Base-by-base conservation (phyloP, 37 sponge, comb jelly and placozoan genomes). In the Beroe ovata region DNA sequence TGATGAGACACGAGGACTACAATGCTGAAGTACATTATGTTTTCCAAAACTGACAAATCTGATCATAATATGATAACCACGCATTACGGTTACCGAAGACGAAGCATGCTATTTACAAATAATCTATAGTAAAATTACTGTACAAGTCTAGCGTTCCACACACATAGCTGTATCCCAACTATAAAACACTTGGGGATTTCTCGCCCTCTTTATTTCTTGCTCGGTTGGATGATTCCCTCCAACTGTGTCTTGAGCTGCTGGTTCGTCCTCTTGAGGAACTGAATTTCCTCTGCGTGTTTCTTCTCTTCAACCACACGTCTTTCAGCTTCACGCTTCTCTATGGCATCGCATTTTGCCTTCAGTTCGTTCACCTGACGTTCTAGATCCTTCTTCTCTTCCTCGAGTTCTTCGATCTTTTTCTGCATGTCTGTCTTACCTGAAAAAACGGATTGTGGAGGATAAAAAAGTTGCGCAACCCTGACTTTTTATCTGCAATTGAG, bases 321-420 rank as follows among this genome's bases (percentile, higher is more conserved):
- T 88, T 98, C 99, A 29, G 92, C 77, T 58, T 95, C 99, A 39
- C 95, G 90, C 92, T 95, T 98, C 90, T 96, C 97, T n/a, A 96
- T 90, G 1, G 95, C 93, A 84, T 96, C 97, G 91, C 94, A 95
- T 81, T 94, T 94, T 59, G 91, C 90, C 89, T 95, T 95, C 38
- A 93, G 59, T 54, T 96, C 97, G 89, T 93, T 88, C 23, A 93
- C 94, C 92, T 94, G 93, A 72, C 92, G 81, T 69, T 96, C 99
- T 32, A 95, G 88, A 18, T 94, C 93, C 29, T 64, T 72, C 90
- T 94, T 93, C n/a, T 96, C 95, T 63, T 61, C 63, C 32, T 93
- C 92, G 20, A 96, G 90, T 21, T 93, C 71, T 26, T 90, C 88
- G 38, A 94, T 92, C 58, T 39, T 36, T 88, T 95, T 88, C 91